A percentile compares a stretch with the other conserved stretches of the same genome.
Conservation (phyloP, 2,113 vertebrate genomes). For the Zosterops hypoxanthus region DNA sequence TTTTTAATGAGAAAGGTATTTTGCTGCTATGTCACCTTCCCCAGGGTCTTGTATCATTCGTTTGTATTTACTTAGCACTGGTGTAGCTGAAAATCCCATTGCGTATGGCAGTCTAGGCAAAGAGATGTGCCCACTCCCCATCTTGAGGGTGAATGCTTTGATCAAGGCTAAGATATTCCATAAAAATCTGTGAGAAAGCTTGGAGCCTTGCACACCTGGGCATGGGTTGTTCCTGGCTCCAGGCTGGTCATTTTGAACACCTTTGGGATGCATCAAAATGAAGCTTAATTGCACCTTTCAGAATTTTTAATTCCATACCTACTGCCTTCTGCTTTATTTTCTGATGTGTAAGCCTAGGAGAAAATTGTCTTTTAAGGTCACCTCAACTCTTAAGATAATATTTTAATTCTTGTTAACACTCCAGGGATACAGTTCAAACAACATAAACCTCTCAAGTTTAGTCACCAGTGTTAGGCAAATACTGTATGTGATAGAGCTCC, state of each 20-base stretch:
- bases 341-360: neutral
- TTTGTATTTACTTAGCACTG: neutral
- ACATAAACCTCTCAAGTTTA: slow-evolving; percentile 29
- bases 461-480: slow-evolving; percentile 12
- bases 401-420: neutral
- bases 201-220: neutral
- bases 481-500: neutral
- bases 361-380: slow-evolving; percentile 7
- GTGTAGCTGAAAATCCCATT: neutral
- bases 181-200: neutral
- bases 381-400: neutral
- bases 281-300: neutral
- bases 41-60: neutral
- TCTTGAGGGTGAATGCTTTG: neutral
- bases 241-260: neutral
- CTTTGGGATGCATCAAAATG: neutral
- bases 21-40: neutral
- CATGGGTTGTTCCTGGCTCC: neutral
- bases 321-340: neutral
- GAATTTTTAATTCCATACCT: neutral
- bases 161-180: neutral
- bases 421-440: slow-evolving; percentile 20
- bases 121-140: neutral
- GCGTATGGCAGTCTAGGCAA: neutral
- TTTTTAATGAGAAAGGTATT: neutral